These are phyloP conservation scores for Brachionus paranguensis DNA, from an alignment of 1,140 invertebrate genomes.

Conservation along the genomic window DNA sequence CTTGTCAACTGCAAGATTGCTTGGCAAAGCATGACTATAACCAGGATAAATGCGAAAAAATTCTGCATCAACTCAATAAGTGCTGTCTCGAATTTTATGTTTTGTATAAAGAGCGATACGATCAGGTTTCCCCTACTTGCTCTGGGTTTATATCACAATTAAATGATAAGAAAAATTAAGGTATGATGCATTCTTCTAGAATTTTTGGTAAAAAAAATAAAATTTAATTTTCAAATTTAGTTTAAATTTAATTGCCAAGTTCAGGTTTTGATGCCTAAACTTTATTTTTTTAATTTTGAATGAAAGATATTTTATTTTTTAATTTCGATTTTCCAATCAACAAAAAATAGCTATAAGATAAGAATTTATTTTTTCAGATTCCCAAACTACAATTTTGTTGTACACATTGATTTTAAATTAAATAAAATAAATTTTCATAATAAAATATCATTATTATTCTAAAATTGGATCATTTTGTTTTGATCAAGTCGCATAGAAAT, in stretches of 20 bases:
- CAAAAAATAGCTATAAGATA: no score
- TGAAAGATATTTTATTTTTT: background rate
- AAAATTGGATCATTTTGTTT: no score
- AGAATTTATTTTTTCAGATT: background rate
- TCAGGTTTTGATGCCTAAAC: background rate
- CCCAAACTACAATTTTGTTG: no score
- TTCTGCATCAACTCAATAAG: background rate
- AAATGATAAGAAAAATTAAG: background rate
- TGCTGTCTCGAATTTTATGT: constrained; percentile 20
- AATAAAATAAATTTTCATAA: no score
- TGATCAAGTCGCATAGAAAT: no score
- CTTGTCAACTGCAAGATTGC: constrained; percentile 14
- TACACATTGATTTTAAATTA: no score
- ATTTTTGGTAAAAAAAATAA: background rate
- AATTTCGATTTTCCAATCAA: no score
- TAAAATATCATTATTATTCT: no score
- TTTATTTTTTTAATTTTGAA: background rate
- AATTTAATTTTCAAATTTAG: background rate
- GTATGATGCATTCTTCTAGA: background rate
- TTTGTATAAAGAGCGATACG: background rate
- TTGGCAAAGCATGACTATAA: background rate
- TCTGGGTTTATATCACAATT: constrained; percentile 10
- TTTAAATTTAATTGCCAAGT: background rate
- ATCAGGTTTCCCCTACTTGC: constrained; percentile 15
- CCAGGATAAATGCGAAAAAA: background rate